Evolutionary conservation across 2,113 vertebrate species (phyloP).

Genomic region (Nothobranchius furzeri): DNA sequence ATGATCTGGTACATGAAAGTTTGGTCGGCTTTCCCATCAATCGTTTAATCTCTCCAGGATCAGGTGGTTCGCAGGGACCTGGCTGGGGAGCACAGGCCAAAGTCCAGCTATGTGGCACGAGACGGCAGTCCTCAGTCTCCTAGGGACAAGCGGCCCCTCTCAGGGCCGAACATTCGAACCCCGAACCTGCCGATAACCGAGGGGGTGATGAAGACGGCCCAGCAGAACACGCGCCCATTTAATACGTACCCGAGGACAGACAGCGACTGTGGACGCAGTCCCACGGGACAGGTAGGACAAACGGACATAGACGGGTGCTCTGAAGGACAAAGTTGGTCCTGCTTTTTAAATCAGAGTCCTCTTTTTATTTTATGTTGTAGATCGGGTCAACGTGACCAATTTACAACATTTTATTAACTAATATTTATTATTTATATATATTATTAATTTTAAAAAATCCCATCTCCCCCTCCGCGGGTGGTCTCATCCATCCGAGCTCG

Average conservation of each 20-base stretch:
- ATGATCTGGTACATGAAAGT: too few species aligned
- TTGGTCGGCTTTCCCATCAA: too few species aligned
- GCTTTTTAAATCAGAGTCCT: too few species aligned
- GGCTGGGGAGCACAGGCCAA: slow-evolving; percentile 83
- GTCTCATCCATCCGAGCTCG: too few species aligned
- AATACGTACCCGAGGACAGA: slow-evolving; percentile 93
- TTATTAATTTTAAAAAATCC: too few species aligned
- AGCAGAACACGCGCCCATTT: slow-evolving; percentile 85
- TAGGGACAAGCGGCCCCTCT: slow-evolving; percentile 90
- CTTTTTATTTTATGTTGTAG: neutral
- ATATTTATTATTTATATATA: too few species aligned
- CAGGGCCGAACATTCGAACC: slow-evolving; percentile 87
- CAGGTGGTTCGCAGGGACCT: slow-evolving; percentile 76
- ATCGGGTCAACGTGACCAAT: too few species aligned
- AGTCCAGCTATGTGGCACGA: slow-evolving; percentile 80
- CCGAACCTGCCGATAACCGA: slow-evolving; percentile 80
- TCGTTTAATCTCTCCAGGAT: slow-evolving; percentile 40
- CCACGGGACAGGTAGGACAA: slow-evolving; percentile 81
- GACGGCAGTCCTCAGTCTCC: slow-evolving; percentile 82
- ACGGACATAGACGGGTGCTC: neutral
- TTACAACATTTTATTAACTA: too few species aligned
- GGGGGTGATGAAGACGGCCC: slow-evolving; percentile 80
- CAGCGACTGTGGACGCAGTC: slow-evolving; percentile 81
- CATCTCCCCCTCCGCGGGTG: too few species aligned
- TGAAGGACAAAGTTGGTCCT: neutral